phyloP scores from a whole-genome alignment of 2,113 vertebrate genomes.

The Pseudorasbora parva region DNA sequence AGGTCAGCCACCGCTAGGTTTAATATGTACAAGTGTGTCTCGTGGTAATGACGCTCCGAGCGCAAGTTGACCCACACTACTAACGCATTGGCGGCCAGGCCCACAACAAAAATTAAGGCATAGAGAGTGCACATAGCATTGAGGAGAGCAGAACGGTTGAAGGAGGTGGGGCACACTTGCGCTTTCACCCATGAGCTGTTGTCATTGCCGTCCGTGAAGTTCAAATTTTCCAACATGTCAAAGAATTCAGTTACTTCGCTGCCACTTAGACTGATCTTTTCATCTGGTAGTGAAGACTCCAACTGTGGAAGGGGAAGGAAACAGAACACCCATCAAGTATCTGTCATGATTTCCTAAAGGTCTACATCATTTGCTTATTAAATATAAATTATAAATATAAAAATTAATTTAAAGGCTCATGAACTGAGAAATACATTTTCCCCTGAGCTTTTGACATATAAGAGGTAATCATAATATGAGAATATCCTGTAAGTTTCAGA shows the following conservation, averaged over 20 bases:
- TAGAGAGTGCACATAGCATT: conserved; percentile 88
- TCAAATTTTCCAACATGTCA: conserved; percentile 77
- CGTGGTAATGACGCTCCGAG: conserved; percentile 83
- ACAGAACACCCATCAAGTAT: background rate
- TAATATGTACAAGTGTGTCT: conserved; percentile 92
- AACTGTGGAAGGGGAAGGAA: conserved; percentile 45
- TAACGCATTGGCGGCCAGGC: conserved; percentile 87
- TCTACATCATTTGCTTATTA: no score
- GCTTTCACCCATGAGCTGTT: conserved; percentile 81
- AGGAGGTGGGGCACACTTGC: conserved; percentile 72
- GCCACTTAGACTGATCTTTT: conserved; percentile 72
- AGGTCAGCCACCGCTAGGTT: conserved; percentile 91
- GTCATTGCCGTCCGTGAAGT: conserved; percentile 77
- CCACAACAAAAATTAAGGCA: conserved; percentile 90
- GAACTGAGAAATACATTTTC: no score
- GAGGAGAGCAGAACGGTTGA: conserved; percentile 82
- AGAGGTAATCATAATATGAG: no score
- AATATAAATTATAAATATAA: background rate
- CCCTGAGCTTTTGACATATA: no score
- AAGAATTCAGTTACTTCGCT: conserved; percentile 75
- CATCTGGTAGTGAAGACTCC: conserved; percentile 48
- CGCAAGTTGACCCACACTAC: conserved; percentile 95
- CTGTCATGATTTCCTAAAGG: background rate
- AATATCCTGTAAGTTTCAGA: no score
- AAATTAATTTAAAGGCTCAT: background rate